Evolutionary conservation across 2,888 invertebrate species (phyloP).

Genomic region (Polyommatus iphigenia): DNA sequence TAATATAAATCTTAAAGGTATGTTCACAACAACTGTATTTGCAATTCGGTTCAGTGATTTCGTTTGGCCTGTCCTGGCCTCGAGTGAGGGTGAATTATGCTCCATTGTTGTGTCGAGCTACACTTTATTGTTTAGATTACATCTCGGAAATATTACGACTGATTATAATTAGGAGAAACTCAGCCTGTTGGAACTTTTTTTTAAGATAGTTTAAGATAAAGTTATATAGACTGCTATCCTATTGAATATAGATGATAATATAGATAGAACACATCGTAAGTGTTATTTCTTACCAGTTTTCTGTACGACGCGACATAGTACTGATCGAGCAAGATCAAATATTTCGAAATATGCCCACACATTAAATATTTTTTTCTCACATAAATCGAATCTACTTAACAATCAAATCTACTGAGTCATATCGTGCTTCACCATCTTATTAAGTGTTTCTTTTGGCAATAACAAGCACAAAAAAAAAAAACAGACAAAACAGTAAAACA

Average conservation of each 20-base stretch:
- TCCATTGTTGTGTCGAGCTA: constrained; percentile 52
- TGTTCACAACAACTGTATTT: constrained; percentile 48
- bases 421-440: too few species aligned
- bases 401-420: too few species aligned
- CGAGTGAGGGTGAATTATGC: constrained; percentile 57
- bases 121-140: constrained; percentile 42
- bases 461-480: background rate
- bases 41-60: constrained; percentile 70
- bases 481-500: constrained; percentile 34
- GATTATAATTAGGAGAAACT: background rate
- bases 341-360: too few species aligned
- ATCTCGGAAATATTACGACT: constrained; percentile 35
- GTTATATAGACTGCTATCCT: too few species aligned
- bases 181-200: background rate
- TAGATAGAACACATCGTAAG: too few species aligned
- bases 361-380: too few species aligned
- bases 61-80: constrained; percentile 56
- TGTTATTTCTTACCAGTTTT: too few species aligned
- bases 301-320: too few species aligned
- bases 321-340: too few species aligned
- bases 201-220: background rate
- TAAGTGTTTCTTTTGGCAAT: background rate
- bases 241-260: too few species aligned
- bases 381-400: too few species aligned
- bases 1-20: constrained; percentile 13